Conservation (phyloP, 2,113 vertebrate genomes). For the Eclectus roratus region DNA sequence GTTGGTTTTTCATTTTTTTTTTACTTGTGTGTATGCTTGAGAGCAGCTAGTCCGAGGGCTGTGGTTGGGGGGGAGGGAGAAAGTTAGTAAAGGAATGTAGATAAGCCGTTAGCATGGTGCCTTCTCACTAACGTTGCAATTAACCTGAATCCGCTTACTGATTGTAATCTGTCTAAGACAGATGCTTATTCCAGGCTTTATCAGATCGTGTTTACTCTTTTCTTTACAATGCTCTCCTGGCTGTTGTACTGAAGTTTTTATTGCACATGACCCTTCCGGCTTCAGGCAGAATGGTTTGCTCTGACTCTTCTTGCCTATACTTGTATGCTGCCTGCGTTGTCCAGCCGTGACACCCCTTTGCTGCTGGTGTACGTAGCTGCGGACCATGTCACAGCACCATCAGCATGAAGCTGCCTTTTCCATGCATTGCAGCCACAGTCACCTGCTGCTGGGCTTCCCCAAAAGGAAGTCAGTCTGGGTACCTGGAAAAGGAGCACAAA, state of each 20-base stretch:
- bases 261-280: rapidly evolving
- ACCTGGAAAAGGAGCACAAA: background rate
- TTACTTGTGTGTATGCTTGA: too few species aligned
- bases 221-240: background rate
- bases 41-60: too few species aligned
- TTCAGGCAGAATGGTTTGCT: background rate
- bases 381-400: background rate
- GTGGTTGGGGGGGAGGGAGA: too few species aligned
- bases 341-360: rapidly evolving
- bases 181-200: constrained; percentile 1
- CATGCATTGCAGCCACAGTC: background rate
- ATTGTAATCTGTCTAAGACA: background rate
- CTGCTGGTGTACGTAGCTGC: background rate
- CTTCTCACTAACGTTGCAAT: background rate
- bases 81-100: background rate
- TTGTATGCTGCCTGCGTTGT: rapidly evolving
- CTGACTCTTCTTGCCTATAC: background rate
- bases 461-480: background rate
- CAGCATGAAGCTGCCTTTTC: background rate
- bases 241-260: background rate
- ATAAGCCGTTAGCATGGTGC: background rate
- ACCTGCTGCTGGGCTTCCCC: background rate
- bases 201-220: background rate
- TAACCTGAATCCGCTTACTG: background rate
- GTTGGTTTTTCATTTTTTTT: too few species aligned